Conservation (phyloP, 2,113 vertebrate genomes). For the Arizona elegans region DNA sequence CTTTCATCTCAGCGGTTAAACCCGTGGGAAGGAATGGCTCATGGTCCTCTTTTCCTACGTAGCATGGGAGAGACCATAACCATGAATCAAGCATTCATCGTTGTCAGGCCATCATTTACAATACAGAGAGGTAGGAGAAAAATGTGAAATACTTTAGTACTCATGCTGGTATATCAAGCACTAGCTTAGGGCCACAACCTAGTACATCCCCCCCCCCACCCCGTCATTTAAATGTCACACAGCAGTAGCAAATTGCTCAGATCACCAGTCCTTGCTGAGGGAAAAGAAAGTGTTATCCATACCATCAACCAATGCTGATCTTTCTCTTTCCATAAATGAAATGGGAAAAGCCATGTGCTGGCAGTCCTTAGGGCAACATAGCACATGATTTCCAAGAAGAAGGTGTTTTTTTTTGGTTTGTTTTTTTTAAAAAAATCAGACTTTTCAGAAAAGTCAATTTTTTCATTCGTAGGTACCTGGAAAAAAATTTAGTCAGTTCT, state of each 20-base stretch:
- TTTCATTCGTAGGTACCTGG: constrained; percentile 22
- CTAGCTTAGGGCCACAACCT: neutral
- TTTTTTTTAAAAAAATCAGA: neutral
- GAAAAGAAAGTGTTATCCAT: neutral
- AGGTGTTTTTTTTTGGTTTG: neutral
- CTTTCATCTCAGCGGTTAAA: constrained; percentile 5
- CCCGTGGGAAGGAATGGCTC: constrained; percentile 11
- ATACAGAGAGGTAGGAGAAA: neutral
- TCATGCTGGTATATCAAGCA: neutral
- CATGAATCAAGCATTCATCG: constrained; percentile 45
- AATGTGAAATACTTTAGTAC: neutral
- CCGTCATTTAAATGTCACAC: too few species aligned
- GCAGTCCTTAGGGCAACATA: neutral
- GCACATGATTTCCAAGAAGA: neutral
- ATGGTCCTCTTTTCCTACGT: neutral
- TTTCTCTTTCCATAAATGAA: neutral
- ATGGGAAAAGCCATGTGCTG: neutral
- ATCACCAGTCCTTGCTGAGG: neutral
- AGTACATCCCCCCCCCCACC: neutral
- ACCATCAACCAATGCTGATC: neutral
- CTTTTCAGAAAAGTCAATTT: neutral
- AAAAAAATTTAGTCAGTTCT: neutral
- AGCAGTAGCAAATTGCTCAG: neutral
- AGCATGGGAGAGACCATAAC: constrained; percentile 36
- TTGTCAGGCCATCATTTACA: neutral